Base-by-base conservation (phyloP, 2,113 vertebrate genomes). In the Poecilia latipinna region DNA sequence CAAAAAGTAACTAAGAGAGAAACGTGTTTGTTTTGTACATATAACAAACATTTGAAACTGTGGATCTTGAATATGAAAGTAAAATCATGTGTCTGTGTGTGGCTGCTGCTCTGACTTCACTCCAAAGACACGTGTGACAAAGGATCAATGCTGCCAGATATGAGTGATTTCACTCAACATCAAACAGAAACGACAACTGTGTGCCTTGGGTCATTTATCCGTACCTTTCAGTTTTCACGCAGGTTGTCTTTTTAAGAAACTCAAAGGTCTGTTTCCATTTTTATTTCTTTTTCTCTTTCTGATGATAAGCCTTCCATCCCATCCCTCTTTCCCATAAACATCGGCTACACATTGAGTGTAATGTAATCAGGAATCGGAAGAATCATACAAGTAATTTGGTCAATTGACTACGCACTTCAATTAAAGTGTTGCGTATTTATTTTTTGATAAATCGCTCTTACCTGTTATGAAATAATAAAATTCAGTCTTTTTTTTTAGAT, bases 191-290 rank as follows among this genome's bases (percentile, higher is more conserved):
- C 37, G 75, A 77, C 87, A 88, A 83, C 83, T 82, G 81, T 26
- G 35, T 32, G 72, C 60, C 24, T 57, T 32, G 71, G 54, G 35
- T 54, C 39, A 48, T 63, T 74, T 62, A 83, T 66, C 57, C 61
- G 42, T 31, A 42, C 68, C 75, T 67, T 19, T 85, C 39, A 42
- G 54, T 68, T 86, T 87, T 86, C 66, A 85, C 86, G 82, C 71
- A 74, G 80, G 87, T 82, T 26, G 33, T 84, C 73, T 82, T 86
- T 89, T 83, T 37, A 75, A 77, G 73, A 78, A 80, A 82, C 90
- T 90, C 80, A 92, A 89, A 90, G 82, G 72, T 83, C 75, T 75
- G 42, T 48, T 48, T 48, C 1, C 17, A 48, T 48, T 15, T 42
- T 15, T 42, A 42, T 42, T 73, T 68, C 79, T 80, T 68, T 76